Evolutionary conservation across 2,113 vertebrate genomes (phyloP), one percentile per base, ranked within the genome.

Genomic region (Megaceryle torquata): DNA sequence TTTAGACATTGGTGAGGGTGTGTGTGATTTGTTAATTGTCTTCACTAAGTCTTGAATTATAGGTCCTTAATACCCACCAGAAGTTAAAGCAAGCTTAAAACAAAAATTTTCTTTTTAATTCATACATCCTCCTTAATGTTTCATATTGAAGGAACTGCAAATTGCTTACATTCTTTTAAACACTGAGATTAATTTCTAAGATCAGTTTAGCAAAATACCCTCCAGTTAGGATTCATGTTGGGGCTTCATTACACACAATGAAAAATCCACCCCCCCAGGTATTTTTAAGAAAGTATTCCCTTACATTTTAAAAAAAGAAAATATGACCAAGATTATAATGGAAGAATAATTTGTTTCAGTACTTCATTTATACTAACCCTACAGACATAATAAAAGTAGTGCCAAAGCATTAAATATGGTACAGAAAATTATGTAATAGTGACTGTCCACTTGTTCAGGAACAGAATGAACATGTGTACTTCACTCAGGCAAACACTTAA

Each of bases 351-450:
- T 95, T 95, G 60, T 96, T 85, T 51, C 88, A 95, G 93, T 95
- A 96, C 93, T 98, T 98, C 44, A 96, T 97, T 97, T 94, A 96
- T 79, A 96, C 10, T 89, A 97, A 93, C 35, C 60, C 57, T 86
- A 94, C 85, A 97, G 96, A 97, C 95, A 97, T 96, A 98, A 98
- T 93, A 98, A 97, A 98, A 97, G 59, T 37, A 96, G 91, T 93
- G 96, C 96, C 80, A 95, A 98, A 81, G 93, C 82, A 96, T 91
- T 65, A 97, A 94, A 92, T 90, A 78, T 26, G 76, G 75, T 92
- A 97, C 60, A 93, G 93, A 96, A 96, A 95, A 86, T 51, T 97
- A 88, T 88, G 57, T 46, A 95, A 78, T 13, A 86, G 69, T 35
- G 63, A 93, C 82, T 92, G 67, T 70, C 63, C 85, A 89, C 67